phyloP scores from a whole-genome alignment of 2,797 vertebrate species.

The Poecilia gillii region DNA sequence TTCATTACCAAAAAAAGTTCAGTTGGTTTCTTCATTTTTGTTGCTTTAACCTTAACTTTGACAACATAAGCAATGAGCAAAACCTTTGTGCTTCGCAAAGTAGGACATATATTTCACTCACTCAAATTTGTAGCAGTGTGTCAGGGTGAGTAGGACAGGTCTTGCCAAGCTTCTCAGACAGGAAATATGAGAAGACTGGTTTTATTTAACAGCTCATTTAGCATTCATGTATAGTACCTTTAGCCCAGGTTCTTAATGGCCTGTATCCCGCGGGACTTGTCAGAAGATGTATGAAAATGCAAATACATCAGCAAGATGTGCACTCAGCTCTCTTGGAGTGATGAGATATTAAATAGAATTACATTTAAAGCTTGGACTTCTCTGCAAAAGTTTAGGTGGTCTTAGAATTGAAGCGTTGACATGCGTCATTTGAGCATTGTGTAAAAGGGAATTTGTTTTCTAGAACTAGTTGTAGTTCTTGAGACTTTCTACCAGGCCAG shows the following conservation, averaged over 20 bases:
- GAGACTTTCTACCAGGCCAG: too few species aligned
- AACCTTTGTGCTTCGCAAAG: conserved; percentile 24
- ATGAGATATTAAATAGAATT: conserved; percentile 43
- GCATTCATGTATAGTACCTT: conserved; percentile 74
- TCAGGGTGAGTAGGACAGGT: conserved; percentile 42
- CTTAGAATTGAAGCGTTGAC: conserved; percentile 18
- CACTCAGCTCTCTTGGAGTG: conserved; percentile 33
- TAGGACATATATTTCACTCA: conserved; percentile 46
- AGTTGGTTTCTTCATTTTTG: neutral
- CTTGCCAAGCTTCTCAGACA: conserved; percentile 41
- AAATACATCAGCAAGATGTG: conserved; percentile 64
- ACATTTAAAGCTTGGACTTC: conserved; percentile 34
- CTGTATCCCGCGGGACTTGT: conserved; percentile 68
- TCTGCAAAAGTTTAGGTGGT: conserved; percentile 32
- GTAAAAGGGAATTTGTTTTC: neutral
- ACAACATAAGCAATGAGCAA: conserved; percentile 5
- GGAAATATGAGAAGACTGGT: conserved; percentile 69
- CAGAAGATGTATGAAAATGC: conserved; percentile 75
- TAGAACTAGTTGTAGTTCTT: neutral
- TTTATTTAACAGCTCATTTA: conserved; percentile 80
- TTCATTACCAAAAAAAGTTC: neutral
- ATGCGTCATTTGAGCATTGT: conserved; percentile 10
- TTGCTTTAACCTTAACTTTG: neutral
- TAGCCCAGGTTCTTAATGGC: conserved; percentile 67
- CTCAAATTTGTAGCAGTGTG: conserved; percentile 53